These are phyloP conservation scores for Spodoptera picta DNA, from an alignment of 2,888 invertebrate genomes.

Conservation along the genomic window DNA sequence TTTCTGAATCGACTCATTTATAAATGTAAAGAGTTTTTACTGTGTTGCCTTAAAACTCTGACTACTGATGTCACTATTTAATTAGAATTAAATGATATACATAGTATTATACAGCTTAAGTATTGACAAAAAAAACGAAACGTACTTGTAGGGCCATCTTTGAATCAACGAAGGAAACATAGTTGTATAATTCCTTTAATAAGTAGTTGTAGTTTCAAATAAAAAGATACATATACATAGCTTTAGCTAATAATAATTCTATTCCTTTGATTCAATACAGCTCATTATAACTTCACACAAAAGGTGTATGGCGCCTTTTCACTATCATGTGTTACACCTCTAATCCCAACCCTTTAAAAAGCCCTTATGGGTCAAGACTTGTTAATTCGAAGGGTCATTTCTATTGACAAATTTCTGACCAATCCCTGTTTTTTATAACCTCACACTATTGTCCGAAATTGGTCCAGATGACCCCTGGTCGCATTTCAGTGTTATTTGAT, in stretches of 20 bases:
- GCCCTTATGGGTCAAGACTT: slow-evolving; percentile 72
- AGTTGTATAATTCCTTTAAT: neutral
- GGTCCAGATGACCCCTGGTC: slow-evolving; percentile 85
- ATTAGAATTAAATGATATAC: neutral
- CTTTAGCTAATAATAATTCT: slow-evolving; percentile 34
- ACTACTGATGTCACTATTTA: no score
- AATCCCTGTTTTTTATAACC: slow-evolving; percentile 77
- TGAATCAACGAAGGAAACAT: no score
- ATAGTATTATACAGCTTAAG: no score
- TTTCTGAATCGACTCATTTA: no score
- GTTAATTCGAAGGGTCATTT: slow-evolving; percentile 76
- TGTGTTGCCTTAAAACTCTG: no score
- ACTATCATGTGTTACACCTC: slow-evolving; percentile 68
- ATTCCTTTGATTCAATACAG: slow-evolving; percentile 35
- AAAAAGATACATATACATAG: slow-evolving; percentile 18
- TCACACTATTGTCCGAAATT: slow-evolving; percentile 74
- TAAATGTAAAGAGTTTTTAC: no score
- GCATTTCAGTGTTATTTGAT: slow-evolving; percentile 71
- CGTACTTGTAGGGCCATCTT: no score
- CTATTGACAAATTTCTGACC: slow-evolving; percentile 73
- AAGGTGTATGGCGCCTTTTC: slow-evolving; percentile 54
- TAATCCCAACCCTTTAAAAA: slow-evolving; percentile 72
- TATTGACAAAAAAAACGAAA: no score
- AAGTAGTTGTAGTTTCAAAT: neutral
- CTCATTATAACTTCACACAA: slow-evolving; percentile 53